Evolutionary conservation across 2,888 invertebrate genomes (phyloP).

Genomic region (Megalurothrips usitatus): DNA sequence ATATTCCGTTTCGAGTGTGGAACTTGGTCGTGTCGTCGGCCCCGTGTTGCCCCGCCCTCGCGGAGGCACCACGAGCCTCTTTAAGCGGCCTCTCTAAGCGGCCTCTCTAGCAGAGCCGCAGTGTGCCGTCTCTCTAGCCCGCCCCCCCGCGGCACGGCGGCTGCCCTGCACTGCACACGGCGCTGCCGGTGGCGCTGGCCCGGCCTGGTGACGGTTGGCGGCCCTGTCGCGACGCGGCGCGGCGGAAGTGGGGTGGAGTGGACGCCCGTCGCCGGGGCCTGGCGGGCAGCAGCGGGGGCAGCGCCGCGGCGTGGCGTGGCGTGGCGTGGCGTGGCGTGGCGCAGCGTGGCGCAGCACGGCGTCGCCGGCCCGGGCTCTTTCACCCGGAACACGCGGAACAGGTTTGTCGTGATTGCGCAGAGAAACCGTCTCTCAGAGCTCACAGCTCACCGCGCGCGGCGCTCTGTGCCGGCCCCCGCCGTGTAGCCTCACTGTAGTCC

Average conservation of each 20-base stretch:
- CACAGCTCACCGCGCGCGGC: neutral
- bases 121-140: too few relatives aligned
- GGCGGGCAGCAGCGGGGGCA: neutral
- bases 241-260: neutral
- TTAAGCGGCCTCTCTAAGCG: too few relatives aligned
- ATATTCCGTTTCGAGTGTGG: too few relatives aligned
- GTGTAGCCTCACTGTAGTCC: too few relatives aligned
- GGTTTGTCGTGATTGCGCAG: conserved; percentile 24
- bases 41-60: too few relatives aligned
- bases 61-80: too few relatives aligned
- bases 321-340: neutral
- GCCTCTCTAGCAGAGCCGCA: too few relatives aligned
- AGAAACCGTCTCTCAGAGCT: neutral
- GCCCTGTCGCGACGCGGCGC: neutral
- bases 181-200: neutral
- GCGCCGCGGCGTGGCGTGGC: neutral
- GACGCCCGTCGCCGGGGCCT: neutral
- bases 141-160: too few relatives aligned
- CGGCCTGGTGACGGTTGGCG: neutral
- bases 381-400: conserved; percentile 23
- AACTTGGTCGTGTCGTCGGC: too few relatives aligned
- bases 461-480: too few relatives aligned
- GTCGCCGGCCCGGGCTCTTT: neutral
- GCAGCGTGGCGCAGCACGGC: neutral
- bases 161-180: neutral